Base-by-base conservation (phyloP, 2,888 invertebrate species). In the Coenonympha arcania region DNA sequence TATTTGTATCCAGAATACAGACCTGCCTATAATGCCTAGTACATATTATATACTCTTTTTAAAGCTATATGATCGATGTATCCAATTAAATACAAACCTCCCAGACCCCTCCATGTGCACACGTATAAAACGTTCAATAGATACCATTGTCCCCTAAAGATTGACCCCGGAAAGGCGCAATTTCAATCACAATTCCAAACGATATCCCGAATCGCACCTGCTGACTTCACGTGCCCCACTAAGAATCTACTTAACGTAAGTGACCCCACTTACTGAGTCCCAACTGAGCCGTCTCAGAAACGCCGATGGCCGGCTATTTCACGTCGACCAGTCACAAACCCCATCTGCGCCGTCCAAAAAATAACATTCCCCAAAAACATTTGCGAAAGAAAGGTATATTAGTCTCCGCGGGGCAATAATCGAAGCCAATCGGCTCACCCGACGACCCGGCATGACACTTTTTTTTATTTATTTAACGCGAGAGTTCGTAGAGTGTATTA, bases 341-440 rank as follows among this genome's bases (percentile, higher is more conserved):
- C 81, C 85, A 85, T 72, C 81, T 85, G 85, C 76, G 83, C 73
- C 82, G 79, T 79, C 76, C 75, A 76, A 82, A 85, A 85, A 83
- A 84, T 82, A 79, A 81, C 79, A 79, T 77, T 73, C 73, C 74
- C 79, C 73, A 73, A 80, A 82, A 80, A 80, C 83, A 81, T 81
- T 82, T 76, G 71, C 73, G 66, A 80, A 82, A 80, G 81, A 81
- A 81, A 79, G 69, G 81, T 76, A 81, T 87, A 87, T 87, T 85
- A 84, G 79, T 87, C 87, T 86, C 87, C 73, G 71, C 66, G 87
- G 87, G 64, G 73, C 84, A 65, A 83, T 87, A 81, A 85, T 87
- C 85, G 82, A 85, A 81, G 77, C 79, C 86, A 85, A 87, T 87
- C 75, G 86, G 72, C 74, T 71, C 75, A 73, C 78, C 74, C 73